phyloP scores from a whole-genome alignment of 2,888 invertebrate genomes.

The Leptopterna dolabrata region DNA sequence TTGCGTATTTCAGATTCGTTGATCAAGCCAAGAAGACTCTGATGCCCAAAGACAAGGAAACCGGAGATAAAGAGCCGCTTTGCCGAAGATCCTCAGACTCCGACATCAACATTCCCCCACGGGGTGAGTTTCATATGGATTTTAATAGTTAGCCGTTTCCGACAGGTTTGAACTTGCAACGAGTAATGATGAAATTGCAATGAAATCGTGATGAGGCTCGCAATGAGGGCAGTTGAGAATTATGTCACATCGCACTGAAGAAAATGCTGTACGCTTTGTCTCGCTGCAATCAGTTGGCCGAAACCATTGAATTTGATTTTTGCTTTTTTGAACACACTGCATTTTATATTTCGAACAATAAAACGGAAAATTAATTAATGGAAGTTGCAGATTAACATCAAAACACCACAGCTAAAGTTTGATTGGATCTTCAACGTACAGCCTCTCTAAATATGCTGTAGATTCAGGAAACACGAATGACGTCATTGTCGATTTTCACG shows the following conservation, averaged over 20 bases:
- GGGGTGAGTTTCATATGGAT: slow-evolving; percentile 75
- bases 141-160: background rate
- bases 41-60: background rate
- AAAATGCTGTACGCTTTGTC: background rate
- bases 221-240: background rate
- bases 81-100: slow-evolving; percentile 92
- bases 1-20: background rate
- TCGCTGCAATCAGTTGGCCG: background rate
- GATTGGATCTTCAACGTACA: too few species aligned
- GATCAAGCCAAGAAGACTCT: slow-evolving; percentile 4
- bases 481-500: too few species aligned
- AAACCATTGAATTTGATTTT: background rate
- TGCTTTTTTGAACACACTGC: background rate
- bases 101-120: slow-evolving; percentile 91
- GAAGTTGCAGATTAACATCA: too few species aligned
- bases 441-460: too few species aligned
- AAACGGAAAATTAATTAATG: too few species aligned
- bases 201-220: background rate
- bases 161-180: background rate
- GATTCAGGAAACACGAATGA: too few species aligned
- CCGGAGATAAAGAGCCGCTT: slow-evolving; percentile 68
- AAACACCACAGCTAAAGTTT: too few species aligned
- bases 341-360: background rate
- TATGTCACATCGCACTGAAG: background rate
- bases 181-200: background rate